Evolutionary conservation across 1,140 invertebrate genomes (phyloP), one percentile per base, ranked within the genome.

Genomic region (Aphis craccivora): DNA sequence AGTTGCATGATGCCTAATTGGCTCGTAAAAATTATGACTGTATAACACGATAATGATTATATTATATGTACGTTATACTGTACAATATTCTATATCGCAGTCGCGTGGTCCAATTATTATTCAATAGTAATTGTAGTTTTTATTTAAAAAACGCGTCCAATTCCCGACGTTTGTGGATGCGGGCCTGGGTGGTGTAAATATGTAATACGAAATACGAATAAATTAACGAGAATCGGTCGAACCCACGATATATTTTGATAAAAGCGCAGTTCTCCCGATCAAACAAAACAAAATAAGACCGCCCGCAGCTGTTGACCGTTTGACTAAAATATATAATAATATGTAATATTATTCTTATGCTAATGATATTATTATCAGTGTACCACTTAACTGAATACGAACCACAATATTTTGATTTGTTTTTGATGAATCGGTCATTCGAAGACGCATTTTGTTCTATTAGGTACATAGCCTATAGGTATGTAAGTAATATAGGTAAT

Each of bases 1-100:
- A 37, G 81, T 84, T 67, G 60, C 81, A n/a, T 81, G 76, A 81
- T 37, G 22, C 37, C 35, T 84, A 84, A 84, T 84, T 84, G 81
- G 81, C 81, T 84, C 81, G 81, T 84, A 84, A 43, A 86, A 43
- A 86, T 30, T 40, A 8, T 43, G 83, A 86, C 83, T 43, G 30
- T 6, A 81, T 20, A 81, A 37, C 60, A 67, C 25, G 11, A 67
- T 30, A 30, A 67, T 67, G 30, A n/a, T 53, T 23, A 7, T 25
- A 55, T 55, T 3, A 0, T 30, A 0, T 30, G 11, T 67, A 14
- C 11, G 11, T 9, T 30, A 7, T 1, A 67, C 14, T 30, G 14
- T n/a, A 51, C 48, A 51, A 51, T 51, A 51, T 67, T 67, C 30
- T 67, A 67, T 67, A 9, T 67, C 30, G 25, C 11, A 51, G 48